A percentile compares a stretch with the other conserved stretches of the same genome.
Evolutionary conservation across 2,888 invertebrate genomes (phyloP).

Genomic region (Ormyrus thymus): DNA sequence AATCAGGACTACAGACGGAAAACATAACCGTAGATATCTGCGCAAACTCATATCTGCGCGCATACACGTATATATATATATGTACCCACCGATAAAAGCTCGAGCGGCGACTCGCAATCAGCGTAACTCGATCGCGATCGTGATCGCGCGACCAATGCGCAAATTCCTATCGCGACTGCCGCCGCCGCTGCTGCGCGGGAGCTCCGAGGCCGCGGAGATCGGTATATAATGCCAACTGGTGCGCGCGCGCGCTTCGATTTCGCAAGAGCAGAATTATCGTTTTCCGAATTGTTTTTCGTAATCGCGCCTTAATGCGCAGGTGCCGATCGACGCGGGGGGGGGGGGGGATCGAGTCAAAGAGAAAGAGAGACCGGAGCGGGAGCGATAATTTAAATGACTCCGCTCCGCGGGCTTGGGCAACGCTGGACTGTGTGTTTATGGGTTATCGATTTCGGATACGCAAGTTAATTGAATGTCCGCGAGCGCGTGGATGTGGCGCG

Average conservation of each 20-base stretch:
- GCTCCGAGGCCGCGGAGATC: background rate
- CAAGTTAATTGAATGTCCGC: constrained; percentile 33
- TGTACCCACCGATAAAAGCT: constrained; percentile 28
- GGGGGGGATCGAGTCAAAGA: background rate
- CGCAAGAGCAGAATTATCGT: constrained; percentile 46
- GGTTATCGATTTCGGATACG: constrained; percentile 49
- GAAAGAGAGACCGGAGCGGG: background rate
- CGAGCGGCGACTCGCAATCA: constrained; percentile 20
- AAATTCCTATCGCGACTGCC: constrained; percentile 31
- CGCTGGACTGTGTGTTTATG: background rate
- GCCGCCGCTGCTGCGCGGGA: background rate
- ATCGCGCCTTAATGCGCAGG: constrained; percentile 43
- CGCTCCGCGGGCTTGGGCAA: constrained; percentile 11
- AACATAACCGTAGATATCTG: too few relatives aligned
- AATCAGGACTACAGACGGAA: too few relatives aligned
- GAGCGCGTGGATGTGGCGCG: background rate
- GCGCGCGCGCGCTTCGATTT: constrained; percentile 21
- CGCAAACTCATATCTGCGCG: background rate
- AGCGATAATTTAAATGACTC: constrained; percentile 41
- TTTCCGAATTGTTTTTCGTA: constrained; percentile 54
- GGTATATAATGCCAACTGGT: constrained; percentile 9
- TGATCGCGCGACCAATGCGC: constrained; percentile 10
- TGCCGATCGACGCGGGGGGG: constrained; percentile 8
- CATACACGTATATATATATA: background rate
- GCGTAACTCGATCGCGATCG: constrained; percentile 47